These are phyloP conservation scores for Rhodeus uyekii DNA, from an alignment of 2,797 vertebrate species.

Conservation along the genomic window DNA sequence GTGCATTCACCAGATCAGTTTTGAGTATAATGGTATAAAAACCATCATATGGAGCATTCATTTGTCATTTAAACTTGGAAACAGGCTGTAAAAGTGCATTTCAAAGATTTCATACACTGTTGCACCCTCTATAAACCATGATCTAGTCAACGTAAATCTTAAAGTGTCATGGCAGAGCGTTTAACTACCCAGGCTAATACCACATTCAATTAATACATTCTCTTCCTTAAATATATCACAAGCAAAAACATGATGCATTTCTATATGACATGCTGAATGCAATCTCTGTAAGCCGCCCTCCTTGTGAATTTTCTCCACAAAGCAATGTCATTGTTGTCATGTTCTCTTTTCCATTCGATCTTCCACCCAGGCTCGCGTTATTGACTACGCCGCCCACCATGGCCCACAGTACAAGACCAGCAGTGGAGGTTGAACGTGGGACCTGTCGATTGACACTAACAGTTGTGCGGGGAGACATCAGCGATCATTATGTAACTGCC, in stretches of 20 bases:
- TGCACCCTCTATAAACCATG: no score
- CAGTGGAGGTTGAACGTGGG: slow-evolving; percentile 34
- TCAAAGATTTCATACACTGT: no score
- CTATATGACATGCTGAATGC: neutral
- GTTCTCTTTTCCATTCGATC: slow-evolving; percentile 19
- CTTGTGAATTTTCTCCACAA: slow-evolving; percentile 22
- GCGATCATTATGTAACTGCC: slow-evolving; percentile 52
- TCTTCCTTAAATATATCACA: neutral
- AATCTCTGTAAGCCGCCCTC: slow-evolving; percentile 5
- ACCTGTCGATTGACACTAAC: slow-evolving; percentile 42
- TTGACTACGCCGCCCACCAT: slow-evolving; percentile 44
- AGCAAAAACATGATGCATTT: slow-evolving; percentile 21
- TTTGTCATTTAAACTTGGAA: no score
- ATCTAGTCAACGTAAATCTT: no score
- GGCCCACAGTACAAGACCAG: slow-evolving; percentile 42
- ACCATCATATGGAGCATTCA: no score
- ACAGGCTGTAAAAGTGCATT: no score
- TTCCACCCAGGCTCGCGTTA: slow-evolving; percentile 38
- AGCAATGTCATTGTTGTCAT: slow-evolving; percentile 21
- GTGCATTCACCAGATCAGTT: no score
- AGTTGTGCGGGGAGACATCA: slow-evolving; percentile 49
- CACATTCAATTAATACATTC: neutral
- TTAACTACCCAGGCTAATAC: neutral
- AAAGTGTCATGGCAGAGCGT: no score
- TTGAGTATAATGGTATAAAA: no score